Conservation (phyloP, 53 echinoderm and acorn worm genomes). For the Temnopleurus reevesii region DNA sequence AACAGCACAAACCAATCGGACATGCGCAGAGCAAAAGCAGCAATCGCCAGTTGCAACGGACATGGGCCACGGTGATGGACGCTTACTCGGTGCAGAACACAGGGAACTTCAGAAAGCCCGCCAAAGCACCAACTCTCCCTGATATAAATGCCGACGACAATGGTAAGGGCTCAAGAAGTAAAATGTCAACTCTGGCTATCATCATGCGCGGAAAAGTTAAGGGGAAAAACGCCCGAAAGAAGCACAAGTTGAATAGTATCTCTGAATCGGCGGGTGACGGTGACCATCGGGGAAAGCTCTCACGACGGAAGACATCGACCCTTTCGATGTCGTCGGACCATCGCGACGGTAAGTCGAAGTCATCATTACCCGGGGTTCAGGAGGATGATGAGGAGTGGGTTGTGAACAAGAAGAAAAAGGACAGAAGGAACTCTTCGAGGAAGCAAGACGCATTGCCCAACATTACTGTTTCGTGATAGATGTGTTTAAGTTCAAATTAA, state of each 20-base stretch:
- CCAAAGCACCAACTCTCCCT: conserved; percentile 35
- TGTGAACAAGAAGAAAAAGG: background rate
- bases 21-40: conserved; percentile 4
- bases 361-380: background rate
- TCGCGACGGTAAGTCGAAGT: background rate
- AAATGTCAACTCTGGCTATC: conserved; percentile 54
- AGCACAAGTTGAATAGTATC: conserved; percentile 33
- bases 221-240: background rate
- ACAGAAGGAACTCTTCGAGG: background rate
- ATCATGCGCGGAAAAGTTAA: conserved; percentile 26
- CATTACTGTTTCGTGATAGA: background rate
- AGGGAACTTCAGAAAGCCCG: conserved; percentile 31
- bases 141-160: background rate
- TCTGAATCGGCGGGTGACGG: background rate
- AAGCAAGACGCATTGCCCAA: conserved; percentile 7
- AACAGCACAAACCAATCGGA: background rate
- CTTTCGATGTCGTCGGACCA: background rate
- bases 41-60: conserved; percentile 4
- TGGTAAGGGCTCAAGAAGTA: background rate
- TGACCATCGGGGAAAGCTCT: background rate
- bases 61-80: conserved; percentile 45
- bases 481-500: too few species aligned
- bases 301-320: background rate
- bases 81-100: conserved; percentile 49
- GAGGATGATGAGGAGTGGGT: background rate